Percentiles rank a stretch among this genome's conserved stretches.
phyloP scores from a whole-genome alignment of 2,888 invertebrate genomes.

The Litoditis marina region DNA sequence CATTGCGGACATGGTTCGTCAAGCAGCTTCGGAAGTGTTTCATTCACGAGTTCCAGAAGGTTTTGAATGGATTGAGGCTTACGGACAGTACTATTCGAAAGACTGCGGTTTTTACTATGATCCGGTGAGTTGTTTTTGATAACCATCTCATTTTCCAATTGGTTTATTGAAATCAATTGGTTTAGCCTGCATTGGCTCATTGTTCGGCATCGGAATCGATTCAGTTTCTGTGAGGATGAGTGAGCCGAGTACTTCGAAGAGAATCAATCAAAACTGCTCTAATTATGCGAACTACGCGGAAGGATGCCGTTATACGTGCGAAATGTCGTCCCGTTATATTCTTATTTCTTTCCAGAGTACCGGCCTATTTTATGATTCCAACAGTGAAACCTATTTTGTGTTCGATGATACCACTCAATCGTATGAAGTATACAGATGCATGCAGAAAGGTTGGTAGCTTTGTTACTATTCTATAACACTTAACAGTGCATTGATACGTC shows the following conservation, averaged over 20 bases:
- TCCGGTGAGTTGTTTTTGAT: constrained; percentile 41
- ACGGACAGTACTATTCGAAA: constrained; percentile 50
- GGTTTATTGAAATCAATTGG: background rate
- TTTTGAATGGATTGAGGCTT: constrained; percentile 46
- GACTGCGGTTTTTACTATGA: constrained; percentile 52
- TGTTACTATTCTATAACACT: background rate
- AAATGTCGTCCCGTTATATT: too few relatives aligned
- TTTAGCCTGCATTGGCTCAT: too few relatives aligned
- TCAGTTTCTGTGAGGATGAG: too few relatives aligned
- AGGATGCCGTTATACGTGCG: too few relatives aligned
- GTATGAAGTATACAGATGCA: constrained; percentile 25
- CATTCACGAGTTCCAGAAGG: constrained; percentile 39
- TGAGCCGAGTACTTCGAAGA: too few relatives aligned
- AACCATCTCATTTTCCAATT: too few relatives aligned
- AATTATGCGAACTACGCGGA: too few relatives aligned
- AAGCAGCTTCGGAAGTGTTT: constrained; percentile 45
- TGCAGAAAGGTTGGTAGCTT: constrained; percentile 21
- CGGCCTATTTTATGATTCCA: constrained; percentile 41
- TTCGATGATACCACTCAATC: constrained; percentile 35
- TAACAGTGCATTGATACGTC: too few relatives aligned
- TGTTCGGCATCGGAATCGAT: too few relatives aligned
- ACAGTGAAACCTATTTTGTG: constrained; percentile 44
- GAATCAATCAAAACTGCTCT: too few relatives aligned
- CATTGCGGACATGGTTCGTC: constrained; percentile 53
- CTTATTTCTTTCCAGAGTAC: constrained; percentile 39